Evolutionary conservation across 2,797 vertebrate genomes (phyloP), one percentile per base, ranked within the genome.

Genomic region (Eutrigla gurnardus): DNA sequence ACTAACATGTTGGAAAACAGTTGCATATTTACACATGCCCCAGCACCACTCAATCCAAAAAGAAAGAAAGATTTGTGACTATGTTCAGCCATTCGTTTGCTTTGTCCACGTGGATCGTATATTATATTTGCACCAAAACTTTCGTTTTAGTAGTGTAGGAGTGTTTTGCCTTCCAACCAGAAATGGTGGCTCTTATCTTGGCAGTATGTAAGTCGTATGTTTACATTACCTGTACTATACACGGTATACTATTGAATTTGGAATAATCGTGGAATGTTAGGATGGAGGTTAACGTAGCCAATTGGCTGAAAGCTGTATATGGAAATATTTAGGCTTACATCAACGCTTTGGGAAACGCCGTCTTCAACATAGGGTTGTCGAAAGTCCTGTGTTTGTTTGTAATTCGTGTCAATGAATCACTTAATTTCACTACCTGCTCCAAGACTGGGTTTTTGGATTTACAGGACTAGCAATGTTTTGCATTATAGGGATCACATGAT

Each of bases 1-100:
- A 25, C 47, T 67, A 18, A 55, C 45, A 25, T 54, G 12, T 15
- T 50, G 4, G 5, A 46, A 46, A 46, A 43, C 10, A 42, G 35
- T 45, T 60, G 37, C 63, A 46, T 62, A 67, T 76, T 60, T 42
- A 55, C 50, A 61, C 33, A 43, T 8, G 7, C 39, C 9, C 35
- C 10, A 11, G 14, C 13, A 9, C 6, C 7, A n/a, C 61, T 39
- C 25, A 15, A 7, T 58, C 39, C 10, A 10, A 36, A 18, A 36
- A 25, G 0, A 46, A 36, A 60, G 8, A 35, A 3, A 55, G 18
- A 58, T 50, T 7, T 52, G 32, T 54, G 7, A 45, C 4, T 36
- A 17, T 45, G 32, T 55, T 40, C 37, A 57, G 42, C 5, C 13
- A 17, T 7, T 18, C 18, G 14, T 74, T 65, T 0, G 13, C 37